Conservation (phyloP, 2,113 vertebrate genomes). For the Cariama cristata region DNA sequence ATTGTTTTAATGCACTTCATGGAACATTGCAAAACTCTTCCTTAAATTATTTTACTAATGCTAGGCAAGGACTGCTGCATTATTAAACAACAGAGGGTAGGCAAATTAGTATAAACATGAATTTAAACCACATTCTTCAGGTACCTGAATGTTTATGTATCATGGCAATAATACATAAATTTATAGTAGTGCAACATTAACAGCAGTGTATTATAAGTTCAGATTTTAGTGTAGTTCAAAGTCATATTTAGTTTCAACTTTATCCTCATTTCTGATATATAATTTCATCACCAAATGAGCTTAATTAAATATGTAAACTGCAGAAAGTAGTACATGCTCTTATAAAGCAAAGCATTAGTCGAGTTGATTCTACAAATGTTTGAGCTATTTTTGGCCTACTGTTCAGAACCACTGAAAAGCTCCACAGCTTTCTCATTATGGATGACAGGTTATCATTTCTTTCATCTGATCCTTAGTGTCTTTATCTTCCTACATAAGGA, state of each 20-base stretch:
- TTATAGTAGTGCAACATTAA: not conserved
- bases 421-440: not conserved
- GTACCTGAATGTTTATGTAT: conserved; percentile 28
- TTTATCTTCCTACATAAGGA: not conserved
- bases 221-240: not conserved
- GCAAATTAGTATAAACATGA: conserved; percentile 37
- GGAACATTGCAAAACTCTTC: conserved; percentile 64
- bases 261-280: not conserved
- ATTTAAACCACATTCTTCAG: conserved; percentile 40
- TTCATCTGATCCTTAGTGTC: not conserved
- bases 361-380: not conserved
- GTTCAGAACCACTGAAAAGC: not conserved
- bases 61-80: conserved; percentile 62
- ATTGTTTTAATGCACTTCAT: conserved; percentile 71
- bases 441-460: not conserved
- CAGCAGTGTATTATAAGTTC: not conserved
- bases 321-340: not conserved
- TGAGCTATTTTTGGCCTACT: not conserved
- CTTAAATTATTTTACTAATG: conserved; percentile 67
- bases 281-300: not conserved
- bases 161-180: not conserved
- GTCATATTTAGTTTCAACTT: not conserved
- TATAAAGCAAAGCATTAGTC: not conserved
- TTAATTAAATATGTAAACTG: not conserved
- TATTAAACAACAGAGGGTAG: conserved; percentile 63